Base-by-base conservation (phyloP, 2,113 vertebrate genomes). In the Cavia aperea region DNA sequence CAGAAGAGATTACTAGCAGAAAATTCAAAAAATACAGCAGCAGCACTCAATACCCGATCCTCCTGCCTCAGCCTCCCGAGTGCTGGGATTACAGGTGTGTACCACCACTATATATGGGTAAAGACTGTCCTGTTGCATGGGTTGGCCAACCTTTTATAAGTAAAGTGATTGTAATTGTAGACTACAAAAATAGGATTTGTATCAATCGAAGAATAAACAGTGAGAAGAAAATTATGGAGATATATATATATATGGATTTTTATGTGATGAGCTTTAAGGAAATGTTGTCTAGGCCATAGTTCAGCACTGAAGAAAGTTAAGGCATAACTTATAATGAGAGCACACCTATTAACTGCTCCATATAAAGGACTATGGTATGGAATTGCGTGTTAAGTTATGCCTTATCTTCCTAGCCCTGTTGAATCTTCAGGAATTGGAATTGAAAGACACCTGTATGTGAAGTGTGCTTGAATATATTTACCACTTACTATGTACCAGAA, bases 381-480 rank as follows among this genome's bases (percentile, higher is more conserved):
- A 89, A 54, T 66, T 49, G 36, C 43, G 5, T 46, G 31, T 63
- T 26, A 81, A 46, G 14, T 87, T 56, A 36, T 78, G 39, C 36
- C 23, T 36, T 21, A 10, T 70, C 70, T 39, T 87, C 63, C 62
- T 94, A 93, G 51, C 56, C 83, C 70, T 88, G 95, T 78, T 0
- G 87, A 87, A 94, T 95, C 96, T 97, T 95, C 86, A 94, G 81
- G 95, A 95, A 56, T 81, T 90, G 85, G 58, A 62, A 79, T 43
- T 95, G 86, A 73, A 81, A 93, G 78, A 79, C 56, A 86, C 88
- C 54, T 81, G 51, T 95, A 83, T 96, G 54, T 88, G 66, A 93
- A 70, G 26, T 43, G 15, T 81, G 18, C 85, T 85, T 65, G 5
- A 33, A 29, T 58, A 85, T 63, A 66, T 66, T 95, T 51, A 29